These are phyloP conservation scores for Mus minutoides DNA, from an alignment of 2,797 vertebrate genomes.

Conservation along the genomic window DNA sequence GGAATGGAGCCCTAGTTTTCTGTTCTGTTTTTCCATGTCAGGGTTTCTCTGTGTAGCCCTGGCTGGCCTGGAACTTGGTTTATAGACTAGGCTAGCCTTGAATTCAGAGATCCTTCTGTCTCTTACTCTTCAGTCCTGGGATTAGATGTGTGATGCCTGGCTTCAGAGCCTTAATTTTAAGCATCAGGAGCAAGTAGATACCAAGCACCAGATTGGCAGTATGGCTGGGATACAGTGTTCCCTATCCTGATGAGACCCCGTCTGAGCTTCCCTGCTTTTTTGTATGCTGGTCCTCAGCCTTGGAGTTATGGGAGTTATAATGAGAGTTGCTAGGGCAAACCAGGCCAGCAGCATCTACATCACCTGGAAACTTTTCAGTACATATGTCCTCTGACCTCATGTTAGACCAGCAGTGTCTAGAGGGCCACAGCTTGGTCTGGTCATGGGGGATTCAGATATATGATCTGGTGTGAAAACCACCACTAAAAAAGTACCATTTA, in stretches of 20 bases:
- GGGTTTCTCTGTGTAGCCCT: neutral
- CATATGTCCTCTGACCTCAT: accelerated
- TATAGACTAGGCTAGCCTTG: neutral
- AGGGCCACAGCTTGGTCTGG: neutral
- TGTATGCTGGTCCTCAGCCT: neutral
- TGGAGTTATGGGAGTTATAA: neutral
- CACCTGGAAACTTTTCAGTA: neutral
- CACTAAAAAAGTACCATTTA: neutral
- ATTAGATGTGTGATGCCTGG: neutral
- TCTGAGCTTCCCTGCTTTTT: neutral
- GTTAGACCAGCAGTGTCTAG: neutral
- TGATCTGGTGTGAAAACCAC: neutral
- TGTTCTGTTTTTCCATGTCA: neutral
- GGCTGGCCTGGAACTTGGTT: neutral
- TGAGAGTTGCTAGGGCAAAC: neutral
- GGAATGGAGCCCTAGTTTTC: neutral
- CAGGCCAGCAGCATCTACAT: neutral
- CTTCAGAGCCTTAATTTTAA: neutral
- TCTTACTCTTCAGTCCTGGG: neutral
- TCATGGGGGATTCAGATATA: neutral
- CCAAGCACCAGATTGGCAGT: neutral
- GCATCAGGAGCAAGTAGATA: neutral
- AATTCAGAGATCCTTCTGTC: neutral
- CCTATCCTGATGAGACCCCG: too few species aligned
- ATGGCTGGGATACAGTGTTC: neutral